These are phyloP conservation scores for Proterorhinus semilunaris DNA, from an alignment of 2,113 vertebrate genomes.

Conservation along the genomic window DNA sequence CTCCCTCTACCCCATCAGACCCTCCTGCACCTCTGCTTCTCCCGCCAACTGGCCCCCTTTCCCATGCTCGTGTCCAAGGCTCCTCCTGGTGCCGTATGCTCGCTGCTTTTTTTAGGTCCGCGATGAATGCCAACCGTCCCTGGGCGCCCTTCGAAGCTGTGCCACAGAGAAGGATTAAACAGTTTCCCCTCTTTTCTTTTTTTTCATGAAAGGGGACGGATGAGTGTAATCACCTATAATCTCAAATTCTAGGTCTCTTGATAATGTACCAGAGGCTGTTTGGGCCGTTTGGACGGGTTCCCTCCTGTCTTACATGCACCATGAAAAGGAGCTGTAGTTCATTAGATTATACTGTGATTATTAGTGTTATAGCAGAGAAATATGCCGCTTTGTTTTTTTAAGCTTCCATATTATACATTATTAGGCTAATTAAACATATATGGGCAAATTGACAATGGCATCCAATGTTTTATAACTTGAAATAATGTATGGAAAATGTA, in stretches of 20 bases:
- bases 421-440: too few species aligned
- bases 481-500: too few species aligned
- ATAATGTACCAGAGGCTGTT: constrained; percentile 67
- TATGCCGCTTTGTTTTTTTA: too few species aligned
- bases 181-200: constrained; percentile 62
- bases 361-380: too few species aligned
- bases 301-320: constrained; percentile 56
- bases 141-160: constrained; percentile 67
- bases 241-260: constrained; percentile 77
- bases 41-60: constrained; percentile 76
- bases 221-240: constrained; percentile 78
- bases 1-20: constrained; percentile 74
- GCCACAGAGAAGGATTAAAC: constrained; percentile 77
- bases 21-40: constrained; percentile 74
- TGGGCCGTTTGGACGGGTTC: constrained; percentile 54
- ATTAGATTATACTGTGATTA: too few species aligned
- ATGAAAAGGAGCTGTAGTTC: constrained; percentile 31
- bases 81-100: constrained; percentile 79
- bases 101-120: constrained; percentile 73
- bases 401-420: too few species aligned
- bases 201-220: constrained; percentile 68
- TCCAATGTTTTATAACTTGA: too few species aligned
- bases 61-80: constrained; percentile 67
- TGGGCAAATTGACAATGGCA: too few species aligned
- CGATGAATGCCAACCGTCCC: constrained; percentile 72